Base-by-base conservation (phyloP, 2,888 invertebrate genomes). In the Torymus auratus region DNA sequence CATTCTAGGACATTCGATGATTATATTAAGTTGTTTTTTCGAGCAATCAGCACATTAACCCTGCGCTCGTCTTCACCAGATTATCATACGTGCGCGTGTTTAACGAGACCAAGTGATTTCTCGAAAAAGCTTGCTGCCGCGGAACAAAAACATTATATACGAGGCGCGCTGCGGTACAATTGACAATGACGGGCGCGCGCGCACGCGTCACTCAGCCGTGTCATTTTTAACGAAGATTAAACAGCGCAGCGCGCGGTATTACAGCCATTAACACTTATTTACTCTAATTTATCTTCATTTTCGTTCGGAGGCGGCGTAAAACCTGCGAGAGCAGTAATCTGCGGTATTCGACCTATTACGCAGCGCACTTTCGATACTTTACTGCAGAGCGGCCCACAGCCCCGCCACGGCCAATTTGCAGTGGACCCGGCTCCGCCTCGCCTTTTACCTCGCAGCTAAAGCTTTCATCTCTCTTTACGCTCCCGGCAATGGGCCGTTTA, bases 261-360 rank as follows among this genome's bases (percentile, higher is more conserved):
- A 88, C 86, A 85, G 84, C 87, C 87, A 88, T 88, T 87, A 88
- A 85, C 86, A 86, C 87, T 88, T 88, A 87, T 89, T 88, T 87
- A 86, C 87, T 87, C 85, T 85, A 89, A 89, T 89, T 89, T 87
- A 88, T 89, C 88, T 88, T 87, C 86, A 86, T 88, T 87, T 87
- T 85, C 86, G 86, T 86, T 85, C 13, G 52, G 58, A 83, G 78
- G 80, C 23, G n/a, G 56, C 81, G 58, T 64, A 12, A 15, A 75
- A 80, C 82, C 41, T 41, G 41, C 78, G 75, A 72, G 81, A 41
- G 41, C 41, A 41, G 41, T 41, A 72, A 82, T 75, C 78, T 69
- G 60, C 76, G 61, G 20, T 12, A 50, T 58, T 13, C n/a, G 28
- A 23, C 17, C 56, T 20, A 55, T 64, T 64, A 64, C 17, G 64